Conservation (phyloP, 2,113 vertebrate species). For the Paratilapia polleni region DNA sequence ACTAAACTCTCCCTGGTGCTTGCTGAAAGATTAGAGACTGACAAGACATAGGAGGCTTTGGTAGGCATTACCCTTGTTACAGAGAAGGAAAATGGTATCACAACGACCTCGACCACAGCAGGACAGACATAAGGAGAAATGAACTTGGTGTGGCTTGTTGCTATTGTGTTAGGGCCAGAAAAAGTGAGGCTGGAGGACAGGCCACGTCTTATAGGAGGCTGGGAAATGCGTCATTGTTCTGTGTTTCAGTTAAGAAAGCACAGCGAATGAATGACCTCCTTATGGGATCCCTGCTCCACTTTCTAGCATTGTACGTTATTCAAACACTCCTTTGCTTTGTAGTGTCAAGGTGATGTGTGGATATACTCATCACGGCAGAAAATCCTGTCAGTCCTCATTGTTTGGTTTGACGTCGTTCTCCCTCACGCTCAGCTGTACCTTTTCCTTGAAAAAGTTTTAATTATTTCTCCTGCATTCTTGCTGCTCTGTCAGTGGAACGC, state of each 20-base stretch:
- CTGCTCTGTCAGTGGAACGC: slow-evolving; percentile 77
- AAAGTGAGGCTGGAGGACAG: slow-evolving; percentile 46
- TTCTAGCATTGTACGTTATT: slow-evolving; percentile 54
- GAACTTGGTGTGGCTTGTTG: slow-evolving; percentile 50
- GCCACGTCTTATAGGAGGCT: slow-evolving; percentile 53
- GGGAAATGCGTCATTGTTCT: slow-evolving; percentile 62
- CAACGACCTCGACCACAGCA: slow-evolving; percentile 49
- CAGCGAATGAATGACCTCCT: slow-evolving; percentile 65
- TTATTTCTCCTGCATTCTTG: slow-evolving; percentile 76
- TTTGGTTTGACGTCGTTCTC: slow-evolving; percentile 26
- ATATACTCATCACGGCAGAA: slow-evolving; percentile 61
- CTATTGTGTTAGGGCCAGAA: slow-evolving; percentile 38
- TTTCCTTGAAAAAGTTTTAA: slow-evolving; percentile 67
- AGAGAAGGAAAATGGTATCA: slow-evolving; percentile 73
- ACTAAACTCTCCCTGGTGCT: background rate
- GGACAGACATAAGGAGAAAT: slow-evolving; percentile 51
- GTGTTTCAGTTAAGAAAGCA: slow-evolving; percentile 57
- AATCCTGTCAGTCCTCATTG: slow-evolving; percentile 46
- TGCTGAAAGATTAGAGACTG: background rate
- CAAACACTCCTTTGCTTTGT: slow-evolving; percentile 49
- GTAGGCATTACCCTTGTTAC: slow-evolving; percentile 71
- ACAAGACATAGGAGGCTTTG: background rate
- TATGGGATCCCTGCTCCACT: slow-evolving; percentile 62
- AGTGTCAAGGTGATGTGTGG: slow-evolving; percentile 68
- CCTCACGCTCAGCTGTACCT: slow-evolving; percentile 67